phyloP scores from a whole-genome alignment of 2,888 invertebrate species.

The Pardosa pseudoannulata region DNA sequence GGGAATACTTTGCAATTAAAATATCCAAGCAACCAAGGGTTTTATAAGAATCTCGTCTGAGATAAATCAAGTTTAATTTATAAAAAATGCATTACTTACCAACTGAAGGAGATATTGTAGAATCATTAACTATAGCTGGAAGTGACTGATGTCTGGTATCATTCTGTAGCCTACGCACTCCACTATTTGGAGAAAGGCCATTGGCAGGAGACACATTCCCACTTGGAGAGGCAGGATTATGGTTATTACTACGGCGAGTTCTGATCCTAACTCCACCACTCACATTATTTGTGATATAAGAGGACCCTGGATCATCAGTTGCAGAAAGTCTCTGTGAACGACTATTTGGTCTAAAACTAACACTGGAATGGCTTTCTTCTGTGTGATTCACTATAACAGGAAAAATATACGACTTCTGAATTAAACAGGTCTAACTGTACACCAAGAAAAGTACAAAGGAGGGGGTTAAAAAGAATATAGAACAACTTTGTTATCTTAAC shows the following conservation, averaged over 20 bases:
- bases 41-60: no score
- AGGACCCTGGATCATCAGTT: slow-evolving; percentile 47
- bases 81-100: slow-evolving; percentile 27
- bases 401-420: no score
- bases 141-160: slow-evolving; percentile 60
- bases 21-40: no score
- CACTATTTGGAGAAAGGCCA: slow-evolving; percentile 60
- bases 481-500: no score
- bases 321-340: slow-evolving; percentile 49
- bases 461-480: no score
- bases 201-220: slow-evolving; percentile 66
- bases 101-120: slow-evolving; percentile 61
- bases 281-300: slow-evolving; percentile 50
- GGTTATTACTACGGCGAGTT: slow-evolving; percentile 52
- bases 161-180: slow-evolving; percentile 56
- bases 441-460: no score
- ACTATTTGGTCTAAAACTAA: slow-evolving; percentile 57
- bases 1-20: no score
- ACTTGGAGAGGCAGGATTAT: slow-evolving; percentile 64
- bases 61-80: no score
- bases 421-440: no score
- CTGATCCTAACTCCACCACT: slow-evolving; percentile 58
- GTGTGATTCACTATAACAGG: slow-evolving; percentile 49
- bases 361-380: slow-evolving; percentile 62
- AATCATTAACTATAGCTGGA: slow-evolving; percentile 69